Evolutionary conservation across 2,797 vertebrate genomes (phyloP), one percentile per base, ranked within the genome.

Genomic region (Oreortyx pictus): DNA sequence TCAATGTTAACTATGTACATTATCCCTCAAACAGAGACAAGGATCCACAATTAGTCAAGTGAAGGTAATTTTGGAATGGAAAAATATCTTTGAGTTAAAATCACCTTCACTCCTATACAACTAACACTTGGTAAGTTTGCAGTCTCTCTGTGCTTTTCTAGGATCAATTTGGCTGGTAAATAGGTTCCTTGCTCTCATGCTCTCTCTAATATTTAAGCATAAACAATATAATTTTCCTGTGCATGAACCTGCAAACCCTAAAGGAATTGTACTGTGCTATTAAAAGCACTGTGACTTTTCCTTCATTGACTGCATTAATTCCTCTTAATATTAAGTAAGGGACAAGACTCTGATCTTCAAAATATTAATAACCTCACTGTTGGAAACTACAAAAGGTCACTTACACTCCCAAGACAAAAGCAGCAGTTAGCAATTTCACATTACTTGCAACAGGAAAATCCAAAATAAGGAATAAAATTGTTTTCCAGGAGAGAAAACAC

Each of bases 341-440:
- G 70, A 89, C 19, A 70, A 84, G 71, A 76, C 19, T 4, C 29
- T 18, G 39, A 39, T 60, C 60, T 77, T 90, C 33, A 88, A 90
- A 86, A 83, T 35, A 73, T 4, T 47, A 71, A 88, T 82, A 70
- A 71, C 14, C 31, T 64, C 7, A 14, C 49, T 86, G 44, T 67
- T 79, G 31, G 41, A 89, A 88, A 60, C 52, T 56, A 14, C 5
- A 76, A 70, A 91, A 90, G 41, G 61, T 84, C 78, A 84, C n/a
- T 49, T 70, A 14, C 86, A 73, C 14, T 66, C 29, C 47, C 35
- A 64, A 44, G 59, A 76, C 73, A 84, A 82, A 89, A 33, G 15
- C 9, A 83, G 29, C 47, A 41, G 60, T 70, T 64, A 52, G 13
- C 16, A 60, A 60, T 62, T 84, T 22, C 37, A 27, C 2, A 12